Percentiles rank a stretch among this genome's conserved stretches.
phyloP scores from a whole-genome alignment of 2,113 vertebrate genomes.

The Lanius ludovicianus region DNA sequence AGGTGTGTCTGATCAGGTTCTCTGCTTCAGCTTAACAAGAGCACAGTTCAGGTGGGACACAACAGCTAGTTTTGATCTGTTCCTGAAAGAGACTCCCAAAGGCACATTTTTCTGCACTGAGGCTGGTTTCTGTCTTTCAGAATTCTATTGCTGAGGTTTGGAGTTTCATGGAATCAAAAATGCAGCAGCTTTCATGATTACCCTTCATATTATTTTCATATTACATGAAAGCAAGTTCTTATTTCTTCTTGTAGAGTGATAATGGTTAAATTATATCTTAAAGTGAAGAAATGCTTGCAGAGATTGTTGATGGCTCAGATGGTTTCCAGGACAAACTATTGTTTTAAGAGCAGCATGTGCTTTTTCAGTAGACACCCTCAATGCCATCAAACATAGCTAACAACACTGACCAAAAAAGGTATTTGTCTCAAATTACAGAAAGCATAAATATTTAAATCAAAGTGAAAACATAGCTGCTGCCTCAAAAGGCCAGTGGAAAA shows the following conservation, averaged over 20 bases:
- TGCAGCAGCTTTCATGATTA: background rate
- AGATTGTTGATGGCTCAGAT: background rate
- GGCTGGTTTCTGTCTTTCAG: background rate
- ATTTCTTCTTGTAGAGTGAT: background rate
- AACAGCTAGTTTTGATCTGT: rapidly evolving
- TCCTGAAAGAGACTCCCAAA: background rate
- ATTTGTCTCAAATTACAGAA: constrained; percentile 25
- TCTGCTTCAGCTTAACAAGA: background rate
- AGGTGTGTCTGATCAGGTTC: background rate
- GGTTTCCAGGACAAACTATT: background rate
- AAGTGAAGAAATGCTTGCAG: background rate
- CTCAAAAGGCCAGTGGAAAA: constrained; percentile 5
- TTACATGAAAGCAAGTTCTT: background rate
- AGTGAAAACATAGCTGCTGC: background rate
- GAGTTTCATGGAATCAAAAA: background rate
- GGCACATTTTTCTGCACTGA: rapidly evolving
- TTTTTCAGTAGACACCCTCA: constrained; percentile 2
- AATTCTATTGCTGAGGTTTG: background rate
- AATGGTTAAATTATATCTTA: constrained; percentile 5
- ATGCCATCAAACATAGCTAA: background rate
- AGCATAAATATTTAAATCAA: constrained; percentile 27
- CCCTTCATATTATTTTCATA: background rate
- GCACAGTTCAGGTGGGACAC: background rate
- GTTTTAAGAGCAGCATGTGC: constrained; percentile 42
- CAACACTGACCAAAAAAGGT: constrained; percentile 4